Evolutionary conservation across 2,888 invertebrate species (phyloP), one percentile per base, ranked within the genome.

Genomic region (Zygothrica quintamaculata): DNA sequence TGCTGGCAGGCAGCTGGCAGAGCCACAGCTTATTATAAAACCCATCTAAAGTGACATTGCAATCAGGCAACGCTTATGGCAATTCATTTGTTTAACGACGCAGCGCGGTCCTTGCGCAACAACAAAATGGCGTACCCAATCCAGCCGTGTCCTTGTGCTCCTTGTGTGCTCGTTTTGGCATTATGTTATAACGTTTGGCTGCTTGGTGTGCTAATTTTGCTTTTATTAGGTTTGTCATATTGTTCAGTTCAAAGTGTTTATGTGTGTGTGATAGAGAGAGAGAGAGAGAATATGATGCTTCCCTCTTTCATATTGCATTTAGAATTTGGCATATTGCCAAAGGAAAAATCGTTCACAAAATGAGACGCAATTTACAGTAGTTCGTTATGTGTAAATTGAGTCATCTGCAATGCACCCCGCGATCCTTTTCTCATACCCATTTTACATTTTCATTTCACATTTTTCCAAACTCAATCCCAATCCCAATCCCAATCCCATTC

Each of bases 31-130:
- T 85, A 76, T 82, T 73, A 82, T 79, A 61, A 73, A 68, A 82
- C 76, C 80, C 82, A 85, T 85, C 86, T 66, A 78, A 82, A 82
- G 69, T 79, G 84, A 85, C 86, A 82, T 69, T 67, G 87, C 89
- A 89, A 89, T 89, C 89, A 88, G 77, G 79, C 81, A 73, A 69
- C 74, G 82, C 85, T 82, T 88, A 88, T 86, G 89, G 84, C 89
- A 89, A 89, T 89, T 89, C 89, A 89, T 89, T 89, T 89, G 89
- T 88, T 89, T 89, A 88, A 89, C 89, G 88, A 89, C 62, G 65
- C 52, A 60, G 60, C 71, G 81, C 79, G 43, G n/a, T 15, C 29
- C 37, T 36, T 47, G 66, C 18, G 18, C 18, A 3, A 50, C 57
- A 52, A 61, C 65, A 76, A 74, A 76, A 74, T 74, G 80, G 73